phyloP scores from a whole-genome alignment of 2,888 invertebrate genomes.

The Eupithecia exiguata region DNA sequence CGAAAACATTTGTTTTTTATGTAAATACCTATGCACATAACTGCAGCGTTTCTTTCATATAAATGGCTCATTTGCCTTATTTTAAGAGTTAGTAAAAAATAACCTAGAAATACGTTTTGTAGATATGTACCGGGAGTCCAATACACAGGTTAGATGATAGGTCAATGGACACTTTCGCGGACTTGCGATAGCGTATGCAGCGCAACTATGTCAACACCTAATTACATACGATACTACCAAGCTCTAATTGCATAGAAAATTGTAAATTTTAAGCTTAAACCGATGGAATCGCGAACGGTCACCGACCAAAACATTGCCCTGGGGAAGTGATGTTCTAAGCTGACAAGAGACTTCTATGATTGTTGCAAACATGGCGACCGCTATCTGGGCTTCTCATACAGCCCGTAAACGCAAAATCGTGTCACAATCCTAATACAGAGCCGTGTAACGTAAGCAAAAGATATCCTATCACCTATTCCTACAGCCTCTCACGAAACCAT shows the following conservation, averaged over 20 bases:
- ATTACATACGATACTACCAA: slow-evolving; percentile 55
- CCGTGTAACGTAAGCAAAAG: slow-evolving; percentile 82
- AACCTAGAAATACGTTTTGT: slow-evolving; percentile 67
- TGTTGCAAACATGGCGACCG: slow-evolving; percentile 85
- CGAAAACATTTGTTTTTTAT: slow-evolving; percentile 24
- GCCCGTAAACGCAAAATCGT: slow-evolving; percentile 78
- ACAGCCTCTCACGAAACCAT: slow-evolving; percentile 60
- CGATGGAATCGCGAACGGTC: slow-evolving; percentile 51
- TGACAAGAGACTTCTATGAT: slow-evolving; percentile 77
- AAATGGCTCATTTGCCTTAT: slow-evolving; percentile 50
- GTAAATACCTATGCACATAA: slow-evolving; percentile 34
- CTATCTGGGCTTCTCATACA: slow-evolving; percentile 81
- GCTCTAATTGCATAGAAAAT: slow-evolving; percentile 50
- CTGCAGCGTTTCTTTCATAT: slow-evolving; percentile 31
- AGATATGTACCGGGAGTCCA: slow-evolving; percentile 60
- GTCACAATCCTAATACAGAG: slow-evolving; percentile 81
- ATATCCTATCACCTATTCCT: slow-evolving; percentile 70
- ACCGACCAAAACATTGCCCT: slow-evolving; percentile 74
- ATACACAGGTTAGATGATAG: slow-evolving; percentile 73
- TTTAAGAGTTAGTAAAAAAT: slow-evolving; percentile 54
- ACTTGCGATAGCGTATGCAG: slow-evolving; percentile 59
- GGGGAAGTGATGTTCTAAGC: slow-evolving; percentile 69
- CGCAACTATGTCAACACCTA: slow-evolving; percentile 61
- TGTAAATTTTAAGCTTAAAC: slow-evolving; percentile 56
- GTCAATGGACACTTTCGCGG: slow-evolving; percentile 76